Evolutionary conservation across 1,140 invertebrate genomes (phyloP), one percentile per base, ranked within the genome.

Genomic region (Halyomorpha halys): DNA sequence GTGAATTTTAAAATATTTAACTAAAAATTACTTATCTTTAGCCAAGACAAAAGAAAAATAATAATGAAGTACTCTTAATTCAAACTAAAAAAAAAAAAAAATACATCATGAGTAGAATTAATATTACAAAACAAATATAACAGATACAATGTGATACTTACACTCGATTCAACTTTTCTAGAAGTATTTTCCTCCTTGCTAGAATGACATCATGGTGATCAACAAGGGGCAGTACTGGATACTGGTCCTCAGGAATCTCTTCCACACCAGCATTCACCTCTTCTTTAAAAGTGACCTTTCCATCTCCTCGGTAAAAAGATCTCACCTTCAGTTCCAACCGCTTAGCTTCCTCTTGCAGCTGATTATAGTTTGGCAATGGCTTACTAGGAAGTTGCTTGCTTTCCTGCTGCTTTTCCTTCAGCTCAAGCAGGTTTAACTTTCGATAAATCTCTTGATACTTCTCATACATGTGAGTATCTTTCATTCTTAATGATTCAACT

Each of bases 251-350:
- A 49, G n/a, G 19, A 44, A 39, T 21, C 23, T 51, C 16, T 30
- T n/a, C 15, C 23, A 3, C n/a, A 45, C 4, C 25, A 16, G 18
- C 18, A 1, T 11, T 25, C 19, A 25, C 44, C 11, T 64, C 63
- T 47, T 62, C 61, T 21, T 39, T 19, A 21, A 64, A 44, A n/a
- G 30, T 44, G 14, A 60, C 59, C 13, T 44, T 44, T 18, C 11
- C n/a, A 44, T 60, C 59, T 25, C 63, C 63, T 27, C 47, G 49
- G 27, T 59, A 64, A 59, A 64, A 64, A 16, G 63, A 64, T 59
- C 56, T 59, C 14, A 64, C 63, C 27, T 64, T 64, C 2, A 59
- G 18, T 19, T 64, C 63, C 34, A 64, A n/a, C 21, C 44, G 15
- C 25, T 59, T 59, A 18, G 63, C n/a, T 18, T 64, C 63, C 13